Evolutionary conservation across 2,888 invertebrate genomes (phyloP), one percentile per base, ranked within the genome.

Genomic region (Elmis aenea): DNA sequence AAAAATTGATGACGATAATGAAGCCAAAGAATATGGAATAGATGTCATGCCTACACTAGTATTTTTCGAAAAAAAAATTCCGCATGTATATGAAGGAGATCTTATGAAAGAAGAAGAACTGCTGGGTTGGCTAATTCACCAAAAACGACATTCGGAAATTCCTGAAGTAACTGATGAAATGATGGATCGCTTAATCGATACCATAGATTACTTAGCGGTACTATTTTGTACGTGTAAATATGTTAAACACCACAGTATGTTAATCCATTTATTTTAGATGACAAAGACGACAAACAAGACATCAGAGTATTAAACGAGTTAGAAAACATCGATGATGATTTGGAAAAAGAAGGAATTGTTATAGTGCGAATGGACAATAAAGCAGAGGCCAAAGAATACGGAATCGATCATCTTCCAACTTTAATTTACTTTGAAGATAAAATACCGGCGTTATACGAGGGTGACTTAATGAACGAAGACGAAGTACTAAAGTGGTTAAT

Each of bases 131-230:
- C 68, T 93, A 51, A 70, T 91, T 13, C 90, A 92, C 64, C 92
- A 93, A 61, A 90, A 90, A 63, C 81, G 86, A 47, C 88, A 89
- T 63, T 84, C 85, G 38, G 90, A 92, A 71, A 92, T 92, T 53
- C 90, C 92, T 26, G 90, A 90, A 69, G 81, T 93, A 12, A 92
- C 91, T 5, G 88, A 91, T 61, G 90, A 91, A 72, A 91, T 91
- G 87, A 85, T 93, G 77, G 91, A 92, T 54, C 85, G 86, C 61
- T 73, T 93, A 23, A 83, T 93, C 44, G 87, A 88, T 49, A 81
- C 72, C 30, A 79, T 84, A 13, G 78, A 83, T 38, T 89, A 81
- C 62, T 75, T 93, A 49, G 92, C 91, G 33, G 92, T 92, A 49
- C 79, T 92, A 53, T 93, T 93, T 67, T 92, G 91, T 92, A 74